Conservation (phyloP, 2,113 vertebrate genomes). For the Anser brachyrhynchus region DNA sequence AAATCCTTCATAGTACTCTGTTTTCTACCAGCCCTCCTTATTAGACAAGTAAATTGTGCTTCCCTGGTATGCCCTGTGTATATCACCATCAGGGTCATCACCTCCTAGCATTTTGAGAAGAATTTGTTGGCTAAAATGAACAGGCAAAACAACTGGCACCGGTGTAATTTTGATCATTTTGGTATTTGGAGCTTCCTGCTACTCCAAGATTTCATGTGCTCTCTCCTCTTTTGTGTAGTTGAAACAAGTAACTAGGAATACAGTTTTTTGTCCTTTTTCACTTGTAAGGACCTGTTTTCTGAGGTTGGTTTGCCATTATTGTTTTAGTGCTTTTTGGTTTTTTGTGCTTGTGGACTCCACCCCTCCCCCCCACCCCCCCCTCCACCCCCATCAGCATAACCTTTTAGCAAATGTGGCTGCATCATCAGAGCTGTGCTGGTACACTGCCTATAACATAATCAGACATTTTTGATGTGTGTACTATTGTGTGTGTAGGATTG, state of each 20-base stretch:
- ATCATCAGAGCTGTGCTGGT: neutral
- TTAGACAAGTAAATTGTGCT: neutral
- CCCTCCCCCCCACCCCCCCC: too few relatives aligned
- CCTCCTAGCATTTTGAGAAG: neutral
- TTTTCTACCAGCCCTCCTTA: neutral
- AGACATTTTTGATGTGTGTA: accelerated
- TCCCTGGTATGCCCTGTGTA: accelerated
- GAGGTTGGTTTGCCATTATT: accelerated
- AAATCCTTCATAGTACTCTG: neutral
- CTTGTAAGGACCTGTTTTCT: neutral
- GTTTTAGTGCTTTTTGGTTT: neutral
- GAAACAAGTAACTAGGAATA: neutral
- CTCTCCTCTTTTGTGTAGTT: neutral
- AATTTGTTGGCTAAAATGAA: neutral
- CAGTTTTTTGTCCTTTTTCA: neutral
- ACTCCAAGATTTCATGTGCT: neutral
- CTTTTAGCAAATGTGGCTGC: neutral
- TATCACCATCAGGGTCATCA: neutral
- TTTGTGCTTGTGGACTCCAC: neutral
- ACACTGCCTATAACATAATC: neutral
- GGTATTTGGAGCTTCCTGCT: neutral
- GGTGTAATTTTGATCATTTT: neutral
- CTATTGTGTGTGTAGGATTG: neutral
- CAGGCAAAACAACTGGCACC: neutral
- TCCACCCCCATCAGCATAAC: neutral